Base-by-base conservation (phyloP, 2,113 vertebrate genomes). In the Ibidorhyncha struthersii region DNA sequence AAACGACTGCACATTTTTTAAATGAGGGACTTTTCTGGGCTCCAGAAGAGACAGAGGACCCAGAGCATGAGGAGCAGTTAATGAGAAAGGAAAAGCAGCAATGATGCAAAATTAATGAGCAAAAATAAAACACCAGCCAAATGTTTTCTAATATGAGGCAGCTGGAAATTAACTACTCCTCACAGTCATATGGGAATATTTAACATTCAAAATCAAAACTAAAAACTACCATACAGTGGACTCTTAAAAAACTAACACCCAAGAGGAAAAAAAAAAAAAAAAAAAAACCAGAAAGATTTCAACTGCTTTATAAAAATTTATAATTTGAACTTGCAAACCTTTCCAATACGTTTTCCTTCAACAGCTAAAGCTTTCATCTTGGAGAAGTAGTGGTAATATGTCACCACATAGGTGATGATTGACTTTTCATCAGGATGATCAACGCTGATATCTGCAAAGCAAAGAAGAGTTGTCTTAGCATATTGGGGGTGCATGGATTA, bases 291-390 rank as follows among this genome's bases (percentile, higher is more conserved):
- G 5, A 29, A 76, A 38, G 9, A 81, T 70, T 89, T 85, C 63
- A 40, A 15, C 4, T 7, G 36, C 45, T 55, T 62, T 78, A 50
- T 16, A 87, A 79, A 34, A 53, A 70, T 50, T 84, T 34, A 58
- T 22, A 70, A 65, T 6, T 50, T 34, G 69, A 81, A 90, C 25
- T 63, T 41, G 53, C 98, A 97, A 87, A 99, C 99, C 99, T 99
- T 99, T 89, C 99, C 99, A 1, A 99, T 99, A 15, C 99, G 98
- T 85, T 99, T 99, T 93, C 99, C 99, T 97, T 99, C 99, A 27
- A 99, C 99, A 89, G 99, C 99, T 96, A 99, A 98, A 41, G 99
- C 99, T 95, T 99, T 99, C 99, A 99, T 99, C 98, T 99, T 99
- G 86, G 99, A 99, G 98, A 99, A 99, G 97, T 99, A 99, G 98